A percentile compares a stretch with the other conserved stretches of the same genome.
Evolutionary conservation across 2,797 vertebrate species (phyloP).

Genomic region (Thamnophis elegans): DNA sequence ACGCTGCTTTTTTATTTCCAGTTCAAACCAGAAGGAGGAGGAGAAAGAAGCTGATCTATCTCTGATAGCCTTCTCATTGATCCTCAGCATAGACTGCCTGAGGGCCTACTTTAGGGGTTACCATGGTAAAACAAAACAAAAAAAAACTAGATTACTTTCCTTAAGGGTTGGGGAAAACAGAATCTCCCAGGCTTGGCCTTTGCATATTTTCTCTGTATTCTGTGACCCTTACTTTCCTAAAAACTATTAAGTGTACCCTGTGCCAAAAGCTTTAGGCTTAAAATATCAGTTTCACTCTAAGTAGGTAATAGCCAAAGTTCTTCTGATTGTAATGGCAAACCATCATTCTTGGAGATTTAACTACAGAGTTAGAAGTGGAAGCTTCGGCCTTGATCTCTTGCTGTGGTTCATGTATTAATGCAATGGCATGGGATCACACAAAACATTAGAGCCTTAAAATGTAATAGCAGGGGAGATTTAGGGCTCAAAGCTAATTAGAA

Average conservation of each 20-base stretch:
- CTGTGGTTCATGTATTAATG: neutral
- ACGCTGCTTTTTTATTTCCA: neutral
- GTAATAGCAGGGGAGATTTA: neutral
- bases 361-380: neutral
- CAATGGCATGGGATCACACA: neutral
- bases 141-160: neutral
- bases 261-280: neutral
- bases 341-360: neutral
- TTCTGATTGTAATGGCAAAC: fast-evolving
- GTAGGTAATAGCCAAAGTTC: neutral
- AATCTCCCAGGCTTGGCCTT: neutral
- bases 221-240: neutral
- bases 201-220: neutral
- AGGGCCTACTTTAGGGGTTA: neutral
- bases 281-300: neutral
- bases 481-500: neutral
- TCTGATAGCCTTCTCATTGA: neutral
- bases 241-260: neutral
- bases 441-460: neutral
- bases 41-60: neutral
- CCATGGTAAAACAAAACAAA: neutral
- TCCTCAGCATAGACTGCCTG: neutral
- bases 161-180: neutral
- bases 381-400: neutral
- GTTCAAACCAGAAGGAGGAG: neutral